Conservation (phyloP, 1,140 invertebrate genomes). For the Cepaea nemoralis region DNA sequence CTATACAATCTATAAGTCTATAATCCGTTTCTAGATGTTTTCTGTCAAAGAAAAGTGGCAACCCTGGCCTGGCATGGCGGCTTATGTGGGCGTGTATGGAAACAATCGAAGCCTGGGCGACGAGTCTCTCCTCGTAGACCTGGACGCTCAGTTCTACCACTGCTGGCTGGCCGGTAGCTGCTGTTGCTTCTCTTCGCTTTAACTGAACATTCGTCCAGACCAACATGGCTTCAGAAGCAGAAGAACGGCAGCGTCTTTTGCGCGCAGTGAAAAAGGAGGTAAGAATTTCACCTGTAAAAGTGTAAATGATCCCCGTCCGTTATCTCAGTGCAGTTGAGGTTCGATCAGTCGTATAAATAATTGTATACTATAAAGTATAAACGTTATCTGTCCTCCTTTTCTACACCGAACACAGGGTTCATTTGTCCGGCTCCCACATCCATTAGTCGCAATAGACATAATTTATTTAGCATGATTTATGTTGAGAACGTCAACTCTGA, state of each 20-base stretch:
- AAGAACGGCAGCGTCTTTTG: conserved; percentile 82
- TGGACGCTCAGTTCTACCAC: background rate
- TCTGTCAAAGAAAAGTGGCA: too few relatives aligned
- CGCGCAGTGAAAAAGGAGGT: conserved; percentile 86
- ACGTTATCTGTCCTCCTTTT: too few relatives aligned
- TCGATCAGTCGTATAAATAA: background rate
- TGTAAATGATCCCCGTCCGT: background rate
- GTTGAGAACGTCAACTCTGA: conserved; percentile 6
- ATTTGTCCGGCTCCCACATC: background rate
- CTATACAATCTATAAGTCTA: too few relatives aligned
- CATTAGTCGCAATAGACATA: background rate
- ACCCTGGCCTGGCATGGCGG: too few relatives aligned
- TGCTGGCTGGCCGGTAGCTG: background rate
- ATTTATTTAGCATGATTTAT: conserved; percentile 45
- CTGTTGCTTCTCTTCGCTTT: conserved; percentile 7
- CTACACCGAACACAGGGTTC: too few relatives aligned
- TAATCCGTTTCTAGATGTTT: too few relatives aligned
- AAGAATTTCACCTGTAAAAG: conserved; percentile 52
- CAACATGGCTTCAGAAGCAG: conserved; percentile 69
- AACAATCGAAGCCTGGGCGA: conserved; percentile 15
- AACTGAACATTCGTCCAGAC: background rate
- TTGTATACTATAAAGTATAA: background rate
- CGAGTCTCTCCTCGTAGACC: background rate
- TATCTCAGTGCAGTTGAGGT: background rate
- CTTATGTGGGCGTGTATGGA: conserved; percentile 43